Percentiles rank a stretch among this genome's conserved stretches.
phyloP scores from a whole-genome alignment of 2,113 vertebrate species.

The Protobothrops mucrosquamatus region DNA sequence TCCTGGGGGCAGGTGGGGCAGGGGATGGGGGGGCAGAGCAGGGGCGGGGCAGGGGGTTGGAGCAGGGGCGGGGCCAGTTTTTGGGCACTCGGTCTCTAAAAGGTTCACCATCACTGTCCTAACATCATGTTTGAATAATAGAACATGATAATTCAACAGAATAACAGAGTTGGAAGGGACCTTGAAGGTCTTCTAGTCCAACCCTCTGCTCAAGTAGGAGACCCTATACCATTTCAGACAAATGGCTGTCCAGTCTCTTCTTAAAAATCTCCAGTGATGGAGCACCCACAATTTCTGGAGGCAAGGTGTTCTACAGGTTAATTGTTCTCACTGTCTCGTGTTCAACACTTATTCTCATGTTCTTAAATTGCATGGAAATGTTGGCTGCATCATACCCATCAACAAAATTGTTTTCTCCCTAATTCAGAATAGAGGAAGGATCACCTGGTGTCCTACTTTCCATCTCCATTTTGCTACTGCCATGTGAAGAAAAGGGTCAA shows the following conservation, averaged over 20 bases:
- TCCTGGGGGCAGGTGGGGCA: no score
- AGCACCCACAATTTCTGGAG: no score
- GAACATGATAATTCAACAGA: neutral
- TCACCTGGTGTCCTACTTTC: neutral
- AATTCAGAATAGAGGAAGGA: neutral
- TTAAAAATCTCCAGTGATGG: no score
- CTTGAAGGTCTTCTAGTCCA: neutral
- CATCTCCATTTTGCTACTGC: neutral
- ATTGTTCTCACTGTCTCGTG: neutral
- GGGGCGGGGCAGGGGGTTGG: no score
- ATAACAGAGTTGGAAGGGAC: neutral
- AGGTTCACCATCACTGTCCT: neutral
- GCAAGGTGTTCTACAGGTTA: neutral
- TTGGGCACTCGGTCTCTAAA: no score
- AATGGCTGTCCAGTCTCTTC: no score
- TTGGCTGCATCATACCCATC: neutral
- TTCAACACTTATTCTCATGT: neutral
- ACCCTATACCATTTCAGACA: neutral
- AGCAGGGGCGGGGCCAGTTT: no score
- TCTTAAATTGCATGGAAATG: neutral
- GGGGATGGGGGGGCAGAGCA: no score
- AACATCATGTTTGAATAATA: neutral
- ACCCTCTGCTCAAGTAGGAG: neutral
- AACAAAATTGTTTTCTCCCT: neutral
- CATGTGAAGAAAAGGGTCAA: neutral